Base-by-base conservation (phyloP, 2,888 invertebrate species). In the Thereva nobilitata region DNA sequence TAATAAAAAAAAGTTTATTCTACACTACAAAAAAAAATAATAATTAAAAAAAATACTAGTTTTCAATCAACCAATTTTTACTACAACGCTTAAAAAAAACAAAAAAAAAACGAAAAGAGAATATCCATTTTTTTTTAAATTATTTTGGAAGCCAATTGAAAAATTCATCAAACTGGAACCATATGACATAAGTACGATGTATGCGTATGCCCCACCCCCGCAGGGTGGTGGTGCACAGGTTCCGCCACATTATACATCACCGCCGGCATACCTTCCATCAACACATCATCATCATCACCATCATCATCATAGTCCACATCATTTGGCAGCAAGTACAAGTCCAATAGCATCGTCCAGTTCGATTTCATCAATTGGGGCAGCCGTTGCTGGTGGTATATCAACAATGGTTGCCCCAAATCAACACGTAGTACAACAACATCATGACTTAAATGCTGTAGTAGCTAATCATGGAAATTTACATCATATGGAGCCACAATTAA, bases 111-210 rank as follows among this genome's bases (percentile, higher is more conserved):
- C 23, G 23, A 23, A 23, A 23, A 23, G 2, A 2, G 23, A 23
- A 42, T 52, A 7, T 35, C 52, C 1, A 2, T 23, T 34, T 34
- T 49, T 7, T 12, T 6, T 49, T 49, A 4, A 10, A 42, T 41
- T 42, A n/a, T 2, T n/a, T 47, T 9, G n/a, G 47, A 47, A n/a
- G 38, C 59, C 10, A 41, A 41, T 8, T 5, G 4, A 12, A 10
- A 63, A 55, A 41, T 41, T 59, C 67, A 67, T 41, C 72, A 73
- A 73, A 68, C 73, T 72, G 72, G 72, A 72, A 71, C 71, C 73
- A 61, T 71, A 73, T 72, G 72, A 73, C 65, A 66, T 73, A 67
- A 72, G 56, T 69, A 70, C 72, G 64, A 73, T 73, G 73, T 73
- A 72, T 68, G 72, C 73, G 53, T 73, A 73, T 71, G 72, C 72